phyloP scores from a whole-genome alignment of 2,113 vertebrate species.

The Corapipo altera region DNA sequence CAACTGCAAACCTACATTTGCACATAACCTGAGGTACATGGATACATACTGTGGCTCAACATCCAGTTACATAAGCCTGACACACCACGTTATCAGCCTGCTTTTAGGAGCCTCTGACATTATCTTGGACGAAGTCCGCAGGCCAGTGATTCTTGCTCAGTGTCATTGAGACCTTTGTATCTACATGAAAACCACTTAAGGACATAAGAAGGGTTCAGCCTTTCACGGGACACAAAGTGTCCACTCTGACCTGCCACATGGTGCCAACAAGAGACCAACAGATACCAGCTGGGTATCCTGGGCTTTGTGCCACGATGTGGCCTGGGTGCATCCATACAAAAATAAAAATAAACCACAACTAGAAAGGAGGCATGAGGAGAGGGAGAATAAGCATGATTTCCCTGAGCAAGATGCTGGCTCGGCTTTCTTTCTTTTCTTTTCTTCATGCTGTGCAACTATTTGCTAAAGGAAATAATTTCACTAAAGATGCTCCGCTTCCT shows the following conservation, averaged over 20 bases:
- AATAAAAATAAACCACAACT: neutral
- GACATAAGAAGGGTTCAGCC: neutral
- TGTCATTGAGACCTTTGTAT: neutral
- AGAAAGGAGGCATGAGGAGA: neutral
- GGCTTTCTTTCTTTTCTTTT: slow-evolving; percentile 5
- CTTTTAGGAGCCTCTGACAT: neutral
- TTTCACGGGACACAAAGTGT: neutral
- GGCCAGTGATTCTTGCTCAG: neutral
- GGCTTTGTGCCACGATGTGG: no score
- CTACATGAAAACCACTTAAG: neutral
- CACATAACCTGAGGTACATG: neutral
- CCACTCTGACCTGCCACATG: neutral
- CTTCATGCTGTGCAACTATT: slow-evolving; percentile 22
- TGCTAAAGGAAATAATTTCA: slow-evolving; percentile 42
- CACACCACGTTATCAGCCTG: neutral
- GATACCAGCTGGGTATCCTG: neutral
- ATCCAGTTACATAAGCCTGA: neutral
- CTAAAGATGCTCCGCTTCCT: neutral
- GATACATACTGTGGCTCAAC: neutral
- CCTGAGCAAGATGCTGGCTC: neutral
- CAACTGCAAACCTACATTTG: neutral
- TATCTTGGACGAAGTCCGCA: neutral
- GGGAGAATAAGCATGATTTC: neutral
- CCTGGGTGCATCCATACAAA: neutral
- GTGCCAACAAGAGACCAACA: neutral